phyloP scores from a whole-genome alignment of 2,888 invertebrate genomes.

The Cabera pusaria region DNA sequence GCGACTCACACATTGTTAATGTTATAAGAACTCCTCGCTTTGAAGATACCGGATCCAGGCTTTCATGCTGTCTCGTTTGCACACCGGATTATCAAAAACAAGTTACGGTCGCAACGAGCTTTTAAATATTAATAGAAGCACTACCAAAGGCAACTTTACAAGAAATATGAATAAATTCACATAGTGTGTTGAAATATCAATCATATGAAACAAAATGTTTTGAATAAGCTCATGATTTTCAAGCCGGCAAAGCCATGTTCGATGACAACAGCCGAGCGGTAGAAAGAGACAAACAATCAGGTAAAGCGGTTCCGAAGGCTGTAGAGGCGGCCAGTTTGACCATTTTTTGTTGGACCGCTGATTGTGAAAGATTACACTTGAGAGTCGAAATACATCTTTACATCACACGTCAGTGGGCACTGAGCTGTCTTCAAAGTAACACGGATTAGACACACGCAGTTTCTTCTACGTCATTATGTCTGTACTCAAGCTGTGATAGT shows the following conservation, averaged over 20 bases:
- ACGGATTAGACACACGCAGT: slow-evolving; percentile 79
- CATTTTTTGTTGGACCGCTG: slow-evolving; percentile 82
- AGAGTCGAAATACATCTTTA: slow-evolving; percentile 84
- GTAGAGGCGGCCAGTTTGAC: slow-evolving; percentile 81
- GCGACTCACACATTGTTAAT: slow-evolving; percentile 82
- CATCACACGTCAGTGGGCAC: slow-evolving; percentile 83
- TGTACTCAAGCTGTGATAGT: slow-evolving; percentile 76
- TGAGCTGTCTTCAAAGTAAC: slow-evolving; percentile 83
- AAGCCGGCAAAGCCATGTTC: slow-evolving; percentile 37
- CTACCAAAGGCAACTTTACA: background rate
- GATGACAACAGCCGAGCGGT: slow-evolving; percentile 46
- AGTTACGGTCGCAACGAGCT: slow-evolving; percentile 11
- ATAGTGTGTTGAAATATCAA: slow-evolving; percentile 1
- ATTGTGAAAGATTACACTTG: slow-evolving; percentile 84
- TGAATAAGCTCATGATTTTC: slow-evolving; percentile 39
- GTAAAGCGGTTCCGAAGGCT: slow-evolving; percentile 70
- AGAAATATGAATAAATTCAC: background rate
- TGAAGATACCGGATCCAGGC: slow-evolving; percentile 74
- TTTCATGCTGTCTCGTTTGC: slow-evolving; percentile 68
- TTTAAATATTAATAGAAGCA: slow-evolving; percentile 3
- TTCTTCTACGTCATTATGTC: slow-evolving; percentile 73
- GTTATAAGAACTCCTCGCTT: slow-evolving; percentile 70
- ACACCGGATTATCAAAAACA: slow-evolving; percentile 45
- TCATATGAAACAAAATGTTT: slow-evolving; percentile 12
- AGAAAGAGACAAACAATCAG: slow-evolving; percentile 72